Conservation (phyloP, 2,113 vertebrate species). For the Crotalus viridis region DNA sequence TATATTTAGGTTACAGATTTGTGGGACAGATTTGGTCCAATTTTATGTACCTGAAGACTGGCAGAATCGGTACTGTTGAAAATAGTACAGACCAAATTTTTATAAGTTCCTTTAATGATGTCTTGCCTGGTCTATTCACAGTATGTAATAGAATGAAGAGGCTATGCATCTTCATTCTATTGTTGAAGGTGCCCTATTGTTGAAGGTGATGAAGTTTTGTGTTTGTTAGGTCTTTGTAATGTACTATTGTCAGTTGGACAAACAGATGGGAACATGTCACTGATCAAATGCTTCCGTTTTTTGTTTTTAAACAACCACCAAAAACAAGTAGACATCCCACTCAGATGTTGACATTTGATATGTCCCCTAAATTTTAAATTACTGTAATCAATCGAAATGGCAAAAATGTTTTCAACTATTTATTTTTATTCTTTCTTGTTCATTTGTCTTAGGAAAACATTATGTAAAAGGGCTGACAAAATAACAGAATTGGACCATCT, state of each 20-base stretch:
- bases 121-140: not conserved
- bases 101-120: not conserved
- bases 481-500: not conserved
- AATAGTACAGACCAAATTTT: not conserved
- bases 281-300: not conserved
- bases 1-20: not conserved
- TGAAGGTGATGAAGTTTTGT: not conserved
- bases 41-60: not conserved
- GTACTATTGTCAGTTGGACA: not conserved
- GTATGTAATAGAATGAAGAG: not conserved
- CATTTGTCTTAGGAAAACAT: not conserved
- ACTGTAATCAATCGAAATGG: not conserved
- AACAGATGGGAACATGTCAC: constrained; percentile 5
- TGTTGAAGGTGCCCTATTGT: not conserved
- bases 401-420: not conserved
- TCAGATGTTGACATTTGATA: not conserved
- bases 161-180: too few relatives aligned
- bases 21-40: not conserved
- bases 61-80: not conserved
- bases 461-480: not conserved
- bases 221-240: not conserved
- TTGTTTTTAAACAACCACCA: not conserved
- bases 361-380: not conserved
- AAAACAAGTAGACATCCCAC: not conserved
- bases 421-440: not conserved